A percentile compares a stretch with the other conserved stretches of the same genome.
These are phyloP conservation scores for Neodiprion lecontei DNA, from an alignment of 1,140 invertebrate genomes.

Conservation along the genomic window DNA sequence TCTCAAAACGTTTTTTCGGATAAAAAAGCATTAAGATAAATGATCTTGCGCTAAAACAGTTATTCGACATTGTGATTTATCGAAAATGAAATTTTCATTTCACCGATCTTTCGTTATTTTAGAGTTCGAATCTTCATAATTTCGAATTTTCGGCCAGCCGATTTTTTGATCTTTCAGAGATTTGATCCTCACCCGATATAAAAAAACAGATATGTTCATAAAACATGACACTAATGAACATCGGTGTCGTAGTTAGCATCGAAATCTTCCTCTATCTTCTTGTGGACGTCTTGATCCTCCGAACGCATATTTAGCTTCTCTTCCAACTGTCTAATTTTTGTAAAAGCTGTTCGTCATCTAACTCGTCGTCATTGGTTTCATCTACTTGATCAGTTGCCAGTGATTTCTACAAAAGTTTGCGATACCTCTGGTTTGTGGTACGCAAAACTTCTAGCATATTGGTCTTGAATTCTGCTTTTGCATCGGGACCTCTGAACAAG, in stretches of 20 bases:
- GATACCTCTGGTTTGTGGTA: too few relatives aligned
- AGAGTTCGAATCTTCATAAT: too few relatives aligned
- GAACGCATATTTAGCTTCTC: neutral
- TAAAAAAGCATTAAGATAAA: too few relatives aligned
- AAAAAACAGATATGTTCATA: neutral
- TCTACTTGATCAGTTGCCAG: neutral
- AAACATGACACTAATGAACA: neutral
- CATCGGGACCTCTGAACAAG: neutral
- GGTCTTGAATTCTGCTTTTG: neutral
- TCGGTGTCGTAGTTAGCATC: neutral
- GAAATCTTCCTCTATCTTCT: neutral
- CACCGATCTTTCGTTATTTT: too few relatives aligned
- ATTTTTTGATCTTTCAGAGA: too few relatives aligned
- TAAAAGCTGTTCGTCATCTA: slow-evolving; percentile 1
- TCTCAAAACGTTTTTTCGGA: too few relatives aligned
- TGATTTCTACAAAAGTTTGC: neutral
- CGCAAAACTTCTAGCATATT: neutral
- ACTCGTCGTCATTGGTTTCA: neutral
- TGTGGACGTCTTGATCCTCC: neutral
- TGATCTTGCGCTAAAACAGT: too few relatives aligned
- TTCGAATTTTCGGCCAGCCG: too few relatives aligned
- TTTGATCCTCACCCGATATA: too few relatives aligned
- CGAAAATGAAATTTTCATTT: too few relatives aligned
- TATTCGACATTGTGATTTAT: too few relatives aligned
- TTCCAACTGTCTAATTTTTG: neutral